A percentile compares a stretch with the other conserved stretches of the same genome.
These are phyloP conservation scores for Larimichthys polyactis DNA, from an alignment of 2,113 vertebrate species.

Conservation along the genomic window DNA sequence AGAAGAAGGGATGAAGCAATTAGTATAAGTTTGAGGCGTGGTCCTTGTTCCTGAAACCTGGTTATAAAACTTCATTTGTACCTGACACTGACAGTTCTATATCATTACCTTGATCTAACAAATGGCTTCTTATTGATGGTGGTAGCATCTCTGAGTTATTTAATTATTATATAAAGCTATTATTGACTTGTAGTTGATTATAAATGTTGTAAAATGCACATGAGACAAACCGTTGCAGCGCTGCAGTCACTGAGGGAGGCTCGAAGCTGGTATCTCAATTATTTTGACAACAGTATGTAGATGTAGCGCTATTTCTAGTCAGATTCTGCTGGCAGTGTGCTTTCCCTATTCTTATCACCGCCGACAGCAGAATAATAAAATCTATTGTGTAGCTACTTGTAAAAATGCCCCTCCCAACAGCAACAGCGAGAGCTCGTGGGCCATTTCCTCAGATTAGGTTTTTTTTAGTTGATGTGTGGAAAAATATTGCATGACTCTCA, in stretches of 20 bases:
- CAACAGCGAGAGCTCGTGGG: conserved; percentile 35
- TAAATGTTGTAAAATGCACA: conserved; percentile 5
- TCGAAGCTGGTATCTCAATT: conserved; percentile 51
- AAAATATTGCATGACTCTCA: conserved; percentile 31
- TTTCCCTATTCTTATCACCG: conserved; percentile 65
- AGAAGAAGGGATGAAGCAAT: too few relatives aligned
- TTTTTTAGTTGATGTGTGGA: conserved; percentile 36
- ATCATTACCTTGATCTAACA: neutral
- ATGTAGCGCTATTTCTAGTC: conserved; percentile 41
- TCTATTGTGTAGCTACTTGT: conserved; percentile 69
- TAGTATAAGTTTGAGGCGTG: too few relatives aligned
- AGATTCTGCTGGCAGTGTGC: conserved; percentile 60
- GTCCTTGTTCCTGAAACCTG: too few relatives aligned
- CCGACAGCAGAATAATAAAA: conserved; percentile 62
- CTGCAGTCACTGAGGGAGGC: conserved; percentile 9
- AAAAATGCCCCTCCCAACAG: conserved; percentile 56
- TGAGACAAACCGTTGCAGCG: conserved; percentile 14
- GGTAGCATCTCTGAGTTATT: neutral
- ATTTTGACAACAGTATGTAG: conserved; percentile 54
- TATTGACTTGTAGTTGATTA: neutral
- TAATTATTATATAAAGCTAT: neutral
- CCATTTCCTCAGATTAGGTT: conserved; percentile 53
- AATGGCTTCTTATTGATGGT: neutral
- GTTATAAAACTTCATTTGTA: too few relatives aligned
- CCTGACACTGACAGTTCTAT: neutral